Conservation (phyloP, 2,888 invertebrate species). For the Mechanitis messenoides region DNA sequence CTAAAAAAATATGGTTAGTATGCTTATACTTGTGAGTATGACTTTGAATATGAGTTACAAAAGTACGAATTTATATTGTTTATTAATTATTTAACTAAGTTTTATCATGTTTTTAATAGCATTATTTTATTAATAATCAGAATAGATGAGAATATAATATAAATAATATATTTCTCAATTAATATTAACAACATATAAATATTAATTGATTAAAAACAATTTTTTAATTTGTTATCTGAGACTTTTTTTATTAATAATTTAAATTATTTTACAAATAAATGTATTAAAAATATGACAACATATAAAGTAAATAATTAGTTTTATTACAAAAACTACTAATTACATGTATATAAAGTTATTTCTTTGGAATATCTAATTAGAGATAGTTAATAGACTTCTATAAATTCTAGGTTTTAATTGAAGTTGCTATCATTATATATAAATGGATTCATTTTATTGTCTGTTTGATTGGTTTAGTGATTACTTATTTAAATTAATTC, state of each 20-base stretch:
- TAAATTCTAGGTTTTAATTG: conserved; percentile 18
- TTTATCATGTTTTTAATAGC: no score
- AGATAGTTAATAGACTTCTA: conserved; percentile 17
- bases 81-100: no score
- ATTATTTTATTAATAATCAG: no score
- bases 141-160: no score
- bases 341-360: conserved; percentile 30
- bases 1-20: no score
- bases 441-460: neutral
- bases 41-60: no score
- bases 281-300: neutral
- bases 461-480: neutral
- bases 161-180: no score
- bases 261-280: neutral
- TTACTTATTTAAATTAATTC: neutral
- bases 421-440: conserved; percentile 4
- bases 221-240: no score
- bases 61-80: no score
- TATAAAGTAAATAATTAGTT: conserved; percentile 40
- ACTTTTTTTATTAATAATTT: neutral
- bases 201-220: neutral
- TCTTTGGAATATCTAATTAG: conserved; percentile 27
- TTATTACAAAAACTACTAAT: conserved; percentile 35
- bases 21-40: no score
- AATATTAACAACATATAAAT: neutral